Evolutionary conservation across 2,113 vertebrate species (phyloP).

Genomic region (Zosterops pallidus): DNA sequence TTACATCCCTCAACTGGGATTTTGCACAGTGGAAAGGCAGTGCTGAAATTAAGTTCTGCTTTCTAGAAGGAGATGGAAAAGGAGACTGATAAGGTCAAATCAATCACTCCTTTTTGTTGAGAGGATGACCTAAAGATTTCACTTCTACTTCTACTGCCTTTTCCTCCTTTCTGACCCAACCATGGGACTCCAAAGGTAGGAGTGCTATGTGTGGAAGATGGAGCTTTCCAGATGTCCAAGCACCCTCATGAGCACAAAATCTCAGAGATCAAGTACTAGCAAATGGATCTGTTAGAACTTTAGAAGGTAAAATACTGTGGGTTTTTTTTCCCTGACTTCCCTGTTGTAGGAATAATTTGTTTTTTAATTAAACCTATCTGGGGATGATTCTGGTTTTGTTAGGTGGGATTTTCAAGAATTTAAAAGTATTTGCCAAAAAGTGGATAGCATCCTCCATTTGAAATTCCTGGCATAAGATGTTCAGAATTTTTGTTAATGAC

Average conservation of each 20-base stretch:
- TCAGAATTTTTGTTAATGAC: not conserved
- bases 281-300: not conserved
- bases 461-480: not conserved
- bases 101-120: not conserved
- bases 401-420: not conserved
- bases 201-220: not conserved
- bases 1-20: not conserved
- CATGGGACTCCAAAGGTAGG: not conserved
- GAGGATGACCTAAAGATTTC: not conserved
- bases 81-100: not conserved
- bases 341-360: accelerated
- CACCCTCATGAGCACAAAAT: not conserved
- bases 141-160: not conserved
- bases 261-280: not conserved
- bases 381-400: not conserved
- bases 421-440: not conserved
- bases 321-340: accelerated
- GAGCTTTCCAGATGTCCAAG: not conserved
- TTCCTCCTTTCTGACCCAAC: not conserved
- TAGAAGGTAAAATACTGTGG: not conserved
- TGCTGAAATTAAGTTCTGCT: not conserved
- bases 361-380: not conserved
- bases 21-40: not conserved
- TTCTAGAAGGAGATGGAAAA: not conserved
- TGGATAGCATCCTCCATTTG: not conserved